Evolutionary conservation across 2,888 invertebrate genomes (phyloP), one percentile per base, ranked within the genome.

Genomic region (Timandra comae): DNA sequence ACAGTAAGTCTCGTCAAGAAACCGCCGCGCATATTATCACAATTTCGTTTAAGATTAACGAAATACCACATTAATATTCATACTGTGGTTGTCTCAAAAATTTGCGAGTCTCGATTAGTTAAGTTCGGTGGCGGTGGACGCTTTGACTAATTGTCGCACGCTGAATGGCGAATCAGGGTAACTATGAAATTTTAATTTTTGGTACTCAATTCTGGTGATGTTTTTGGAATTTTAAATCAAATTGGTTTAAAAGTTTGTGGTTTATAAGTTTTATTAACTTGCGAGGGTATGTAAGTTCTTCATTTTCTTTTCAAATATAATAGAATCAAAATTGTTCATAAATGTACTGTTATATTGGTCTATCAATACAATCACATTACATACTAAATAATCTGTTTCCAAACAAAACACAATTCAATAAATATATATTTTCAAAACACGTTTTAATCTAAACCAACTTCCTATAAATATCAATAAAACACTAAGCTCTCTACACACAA

Each of bases 11-110:
- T 66, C 53, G 55, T 60, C 73, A 76, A 81, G 79, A 74, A 78
- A 72, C 80, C 80, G 71, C 68, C 64, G 68, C 74, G 81, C 82
- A 82, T 81, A 84, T 78, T 78, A 80, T 82, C 81, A 66, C 73
- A 62, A 77, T 77, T 78, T 77, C 68, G 74, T 76, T 71, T 69
- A 66, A 81, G 82, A 84, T 84, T 80, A 82, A 81, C 80, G 67
- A 72, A 77, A 77, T 73, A 76, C 71, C 65, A 65, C 43, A 73
- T 78, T 77, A 79, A 75, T 78, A 80, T 81, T 80, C 76, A 74
- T 63, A 64, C 60, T 51, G 48, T 49, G 38, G 43, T 39, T 19
- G 35, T 32, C 27, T 41, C 43, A 49, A 49, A 49, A 49, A 56
- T 46, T 49, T 49, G 50, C 57, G 68, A 62, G 49, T 70, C 69